Conservation (phyloP, 1,140 invertebrate species). For the Trypoxylus dichotomus region DNA sequence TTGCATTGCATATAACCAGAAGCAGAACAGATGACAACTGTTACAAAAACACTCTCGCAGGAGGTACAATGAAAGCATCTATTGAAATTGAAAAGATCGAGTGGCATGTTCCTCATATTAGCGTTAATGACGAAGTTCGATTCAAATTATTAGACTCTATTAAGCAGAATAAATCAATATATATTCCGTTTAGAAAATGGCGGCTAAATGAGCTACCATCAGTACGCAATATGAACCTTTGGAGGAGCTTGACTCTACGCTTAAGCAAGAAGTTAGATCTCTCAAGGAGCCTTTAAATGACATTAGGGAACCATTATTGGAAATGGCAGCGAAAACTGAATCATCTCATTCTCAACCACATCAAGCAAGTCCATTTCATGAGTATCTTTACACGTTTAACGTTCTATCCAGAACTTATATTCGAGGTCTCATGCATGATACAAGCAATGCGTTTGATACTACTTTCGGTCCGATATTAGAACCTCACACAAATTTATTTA, state of each 20-base stretch:
- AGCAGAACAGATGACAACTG: conserved; percentile 20
- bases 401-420: not conserved
- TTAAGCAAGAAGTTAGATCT: too few relatives aligned
- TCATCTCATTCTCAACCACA: not conserved
- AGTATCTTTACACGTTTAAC: not conserved
- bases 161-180: conserved; percentile 28
- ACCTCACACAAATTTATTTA: not conserved
- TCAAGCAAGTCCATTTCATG: not conserved
- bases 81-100: conserved; percentile 33
- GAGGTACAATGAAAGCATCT: conserved; percentile 10
- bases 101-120: conserved; percentile 38
- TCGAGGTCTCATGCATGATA: not conserved
- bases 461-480: not conserved
- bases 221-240: conserved; percentile 29
- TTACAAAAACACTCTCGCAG: not conserved
- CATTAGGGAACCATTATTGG: not conserved
- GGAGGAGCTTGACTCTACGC: too few relatives aligned
- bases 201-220: conserved; percentile 36
- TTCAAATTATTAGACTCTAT: conserved; percentile 26
- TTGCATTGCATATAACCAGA: too few relatives aligned
- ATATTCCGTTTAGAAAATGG: conserved; percentile 33
- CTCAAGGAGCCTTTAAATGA: not conserved
- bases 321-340: not conserved
- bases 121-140: too few relatives aligned
- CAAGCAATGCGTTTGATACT: not conserved